phyloP scores from a whole-genome alignment of 2,113 vertebrate species.

The Promerops cafer region DNA sequence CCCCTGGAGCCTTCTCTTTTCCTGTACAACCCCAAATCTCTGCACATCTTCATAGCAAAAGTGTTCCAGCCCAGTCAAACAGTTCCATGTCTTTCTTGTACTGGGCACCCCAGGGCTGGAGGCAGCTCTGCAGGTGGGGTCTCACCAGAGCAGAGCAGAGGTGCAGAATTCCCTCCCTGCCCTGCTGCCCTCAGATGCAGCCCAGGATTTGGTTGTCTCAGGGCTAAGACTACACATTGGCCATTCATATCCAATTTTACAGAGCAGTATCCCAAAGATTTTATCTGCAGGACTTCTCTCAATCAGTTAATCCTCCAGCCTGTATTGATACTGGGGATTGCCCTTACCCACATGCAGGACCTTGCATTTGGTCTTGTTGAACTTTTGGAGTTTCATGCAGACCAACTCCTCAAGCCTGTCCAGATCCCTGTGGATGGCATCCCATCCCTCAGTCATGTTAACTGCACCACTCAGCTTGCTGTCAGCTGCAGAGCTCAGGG shows the following conservation, averaged over 20 bases:
- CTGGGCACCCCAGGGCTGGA: not conserved
- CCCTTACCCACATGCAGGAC: not conserved
- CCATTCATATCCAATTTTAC: not conserved
- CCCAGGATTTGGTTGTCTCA: not conserved
- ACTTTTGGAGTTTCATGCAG: not conserved
- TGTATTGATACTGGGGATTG: not conserved
- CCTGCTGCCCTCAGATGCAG: fast-evolving
- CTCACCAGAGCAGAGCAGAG: fast-evolving
- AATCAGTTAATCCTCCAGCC: not conserved
- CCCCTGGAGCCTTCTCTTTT: not conserved
- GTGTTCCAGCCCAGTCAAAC: not conserved
- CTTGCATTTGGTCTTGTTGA: not conserved
- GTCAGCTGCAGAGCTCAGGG: not conserved
- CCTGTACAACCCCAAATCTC: not conserved
- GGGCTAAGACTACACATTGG: not conserved
- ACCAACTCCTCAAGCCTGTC: not conserved
- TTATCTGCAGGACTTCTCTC: not conserved
- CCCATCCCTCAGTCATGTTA: fast-evolving
- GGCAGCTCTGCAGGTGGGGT: fast-evolving
- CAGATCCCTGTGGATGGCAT: not conserved
- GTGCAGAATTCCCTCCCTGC: fast-evolving
- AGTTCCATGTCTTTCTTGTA: not conserved
- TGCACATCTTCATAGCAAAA: not conserved
- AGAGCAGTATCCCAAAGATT: not conserved
- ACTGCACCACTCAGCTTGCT: not conserved